Percentiles rank a stretch among this genome's conserved stretches.
Conservation (phyloP, 2,888 invertebrate genomes). For the Tenthredo livida region DNA sequence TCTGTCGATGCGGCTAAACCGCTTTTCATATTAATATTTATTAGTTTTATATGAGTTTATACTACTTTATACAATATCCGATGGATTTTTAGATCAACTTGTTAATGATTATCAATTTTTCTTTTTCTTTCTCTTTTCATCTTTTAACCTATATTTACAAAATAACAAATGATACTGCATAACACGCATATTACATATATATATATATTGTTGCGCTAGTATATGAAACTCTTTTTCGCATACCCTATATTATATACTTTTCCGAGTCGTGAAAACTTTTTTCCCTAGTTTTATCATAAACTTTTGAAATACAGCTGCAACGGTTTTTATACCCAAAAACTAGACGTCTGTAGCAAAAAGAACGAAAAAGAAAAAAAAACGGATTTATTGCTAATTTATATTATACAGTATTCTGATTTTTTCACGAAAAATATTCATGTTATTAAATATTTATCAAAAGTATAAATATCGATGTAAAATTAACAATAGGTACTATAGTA, state of each 20-base stretch:
- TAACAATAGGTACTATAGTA: background rate
- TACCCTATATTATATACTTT: background rate
- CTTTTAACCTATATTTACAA: background rate
- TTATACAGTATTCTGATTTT: too few relatives aligned
- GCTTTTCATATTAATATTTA: background rate
- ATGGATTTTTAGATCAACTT: background rate
- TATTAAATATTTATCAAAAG: background rate
- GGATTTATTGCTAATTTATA: too few relatives aligned
- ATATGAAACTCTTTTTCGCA: background rate
- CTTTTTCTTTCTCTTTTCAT: background rate
- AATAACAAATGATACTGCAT: background rate
- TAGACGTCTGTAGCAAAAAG: too few relatives aligned
- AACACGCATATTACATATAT: background rate
- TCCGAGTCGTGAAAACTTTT: background rate
- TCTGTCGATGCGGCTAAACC: conserved; percentile 7
- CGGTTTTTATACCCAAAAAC: background rate
- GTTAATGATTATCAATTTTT: background rate
- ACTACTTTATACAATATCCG: background rate
- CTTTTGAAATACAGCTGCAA: background rate
- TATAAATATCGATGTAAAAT: background rate
- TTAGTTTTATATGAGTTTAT: background rate
- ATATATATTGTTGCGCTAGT: background rate
- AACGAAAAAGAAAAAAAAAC: too few relatives aligned
- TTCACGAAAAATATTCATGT: too few relatives aligned
- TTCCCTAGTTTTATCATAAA: background rate